These are phyloP conservation scores for Monopis laevigella DNA, from an alignment of 2,888 invertebrate genomes.

Conservation along the genomic window DNA sequence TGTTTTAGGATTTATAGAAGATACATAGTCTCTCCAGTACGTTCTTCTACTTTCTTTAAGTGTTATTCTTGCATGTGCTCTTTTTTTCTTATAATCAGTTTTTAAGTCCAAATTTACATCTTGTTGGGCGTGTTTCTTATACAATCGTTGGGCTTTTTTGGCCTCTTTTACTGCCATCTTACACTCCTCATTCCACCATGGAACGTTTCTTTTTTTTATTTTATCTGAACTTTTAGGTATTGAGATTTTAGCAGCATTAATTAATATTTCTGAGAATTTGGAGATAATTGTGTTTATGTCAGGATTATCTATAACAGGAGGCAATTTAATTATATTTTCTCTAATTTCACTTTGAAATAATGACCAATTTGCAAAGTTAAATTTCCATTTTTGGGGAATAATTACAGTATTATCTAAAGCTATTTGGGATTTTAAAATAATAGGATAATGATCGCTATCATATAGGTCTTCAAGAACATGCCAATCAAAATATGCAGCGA, in stretches of 20 bases:
- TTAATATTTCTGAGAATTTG: constrained; percentile 12
- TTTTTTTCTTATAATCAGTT: constrained; percentile 13
- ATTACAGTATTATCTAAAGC: too few species aligned
- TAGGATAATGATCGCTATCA: too few species aligned
- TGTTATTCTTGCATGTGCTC: constrained; percentile 10
- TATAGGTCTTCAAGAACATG: too few species aligned
- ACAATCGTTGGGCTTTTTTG: constrained; percentile 9
- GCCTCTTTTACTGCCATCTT: constrained; percentile 10
- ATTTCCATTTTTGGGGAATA: too few species aligned
- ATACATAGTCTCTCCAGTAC: constrained; percentile 14
- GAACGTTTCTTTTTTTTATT: constrained; percentile 8
- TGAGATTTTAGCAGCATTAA: constrained; percentile 11
- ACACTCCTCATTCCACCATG: constrained; percentile 13
- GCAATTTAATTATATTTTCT: too few species aligned
- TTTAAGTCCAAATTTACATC: constrained; percentile 10
- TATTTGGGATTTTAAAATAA: too few species aligned
- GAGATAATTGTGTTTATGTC: not conserved
- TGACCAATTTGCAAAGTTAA: too few species aligned
- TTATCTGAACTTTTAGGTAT: constrained; percentile 10
- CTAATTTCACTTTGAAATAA: too few species aligned
- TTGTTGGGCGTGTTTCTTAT: constrained; percentile 11
- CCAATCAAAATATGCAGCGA: too few species aligned
- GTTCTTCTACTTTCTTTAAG: constrained; percentile 12
- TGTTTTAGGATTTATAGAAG: constrained; percentile 14
- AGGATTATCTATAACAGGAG: too few species aligned